Base-by-base conservation (phyloP, 2,113 vertebrate genomes). In the Willisornis vidua region DNA sequence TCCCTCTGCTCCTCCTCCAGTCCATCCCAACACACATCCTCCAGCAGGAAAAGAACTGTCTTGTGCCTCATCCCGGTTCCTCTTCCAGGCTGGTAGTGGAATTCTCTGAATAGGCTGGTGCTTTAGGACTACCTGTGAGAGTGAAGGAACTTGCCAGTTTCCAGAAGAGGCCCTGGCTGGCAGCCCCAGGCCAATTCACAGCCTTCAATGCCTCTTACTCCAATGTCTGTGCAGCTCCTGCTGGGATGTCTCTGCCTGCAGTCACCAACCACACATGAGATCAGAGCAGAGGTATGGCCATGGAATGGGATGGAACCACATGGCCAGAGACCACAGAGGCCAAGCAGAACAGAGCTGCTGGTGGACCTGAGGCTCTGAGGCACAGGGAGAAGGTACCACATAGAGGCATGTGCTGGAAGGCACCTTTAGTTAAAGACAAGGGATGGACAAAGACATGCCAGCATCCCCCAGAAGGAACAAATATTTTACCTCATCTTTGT, bases 161-260 rank as follows among this genome's bases (percentile, higher is more conserved):
- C 37, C 45, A 71, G 78, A 48, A 84, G 79, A 90, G 79, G 57
- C 31, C 33, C 33, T 90, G 89, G 39, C 68, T 70, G 68, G 31
- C 51, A 88, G 82, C 79, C 49, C 26, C 70, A 18, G 66, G 70
- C 54, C 4, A 0, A 87, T 87, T 78, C 87, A 76, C 77, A 75
- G 85, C 61, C 84, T 57, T 82, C 46, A 66, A 3, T 39, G 81
- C 77, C 80, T 80, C 80, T 58, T 70, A 58, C n/a, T 68, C 55
- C 6, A 12, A 12, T 0, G 3, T 10, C 43, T 35, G 41, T 5
- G 46, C 61, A 26, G 73, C 22, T 84, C 41, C 85, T 26, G 87
- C 20, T 1, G 2, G 49, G 62, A 8, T n/a, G 43, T 17, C 19
- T 61, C 48, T 0, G 0, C 37, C 81, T 31, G 12, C 51, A 5